These are phyloP conservation scores for Lytechinus pictus DNA, from an alignment of 35 echinoderm and acorn worm species.

Conservation along the genomic window DNA sequence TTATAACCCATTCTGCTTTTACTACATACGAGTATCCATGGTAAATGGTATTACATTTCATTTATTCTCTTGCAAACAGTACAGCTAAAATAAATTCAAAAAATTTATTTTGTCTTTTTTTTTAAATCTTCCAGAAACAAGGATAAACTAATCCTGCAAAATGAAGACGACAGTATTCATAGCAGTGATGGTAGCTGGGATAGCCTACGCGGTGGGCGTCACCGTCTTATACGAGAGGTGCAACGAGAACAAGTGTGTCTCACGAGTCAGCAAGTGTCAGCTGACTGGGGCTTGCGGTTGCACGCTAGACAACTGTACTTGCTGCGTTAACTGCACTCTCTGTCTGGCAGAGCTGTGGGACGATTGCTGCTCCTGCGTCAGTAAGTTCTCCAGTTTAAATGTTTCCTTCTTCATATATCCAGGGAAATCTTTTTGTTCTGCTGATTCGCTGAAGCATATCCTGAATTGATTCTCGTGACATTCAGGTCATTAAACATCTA, in stretches of 20 bases:
- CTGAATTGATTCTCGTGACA: neutral
- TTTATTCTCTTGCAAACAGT: no score
- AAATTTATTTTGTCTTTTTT: neutral
- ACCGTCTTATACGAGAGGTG: conserved; percentile 60
- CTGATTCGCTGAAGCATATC: no score
- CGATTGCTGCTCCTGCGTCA: conserved; percentile 81
- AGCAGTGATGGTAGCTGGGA: conserved; percentile 49
- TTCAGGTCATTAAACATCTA: neutral
- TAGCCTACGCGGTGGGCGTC: conserved; percentile 53
- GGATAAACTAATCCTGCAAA: neutral
- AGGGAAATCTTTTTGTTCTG: neutral
- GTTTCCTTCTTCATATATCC: neutral
- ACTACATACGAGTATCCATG: no score
- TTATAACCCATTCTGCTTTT: no score
- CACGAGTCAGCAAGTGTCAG: conserved; percentile 83
- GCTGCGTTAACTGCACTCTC: conserved; percentile 79
- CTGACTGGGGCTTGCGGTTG: conserved; percentile 78
- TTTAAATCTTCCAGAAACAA: neutral
- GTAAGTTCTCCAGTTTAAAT: conserved; percentile 56
- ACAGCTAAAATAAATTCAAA: no score
- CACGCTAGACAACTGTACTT: conserved; percentile 78
- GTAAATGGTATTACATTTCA: no score
- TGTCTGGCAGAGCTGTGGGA: conserved; percentile 78
- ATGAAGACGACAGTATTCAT: conserved; percentile 53
- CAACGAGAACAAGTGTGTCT: conserved; percentile 83